Evolutionary conservation across 2,797 vertebrate genomes (phyloP), one percentile per base, ranked within the genome.

Genomic region (Merluccius polli): DNA sequence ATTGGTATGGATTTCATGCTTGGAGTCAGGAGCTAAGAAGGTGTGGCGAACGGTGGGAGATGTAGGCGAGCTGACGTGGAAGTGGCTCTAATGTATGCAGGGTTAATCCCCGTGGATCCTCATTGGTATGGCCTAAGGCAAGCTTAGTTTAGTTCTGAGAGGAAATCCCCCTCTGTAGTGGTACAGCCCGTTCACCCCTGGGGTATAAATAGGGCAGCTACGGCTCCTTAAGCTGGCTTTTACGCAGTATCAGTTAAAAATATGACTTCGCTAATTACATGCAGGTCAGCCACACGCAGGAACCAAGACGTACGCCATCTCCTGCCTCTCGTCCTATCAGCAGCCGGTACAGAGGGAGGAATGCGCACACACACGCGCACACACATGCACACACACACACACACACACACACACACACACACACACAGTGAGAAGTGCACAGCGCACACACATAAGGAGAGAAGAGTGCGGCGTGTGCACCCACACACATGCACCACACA

Each of bases 221-320:
- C 87, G 87, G 85, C 91, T 90, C 80, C 89, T 91, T 93, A 93
- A 94, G 90, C 87, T 92, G 91, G 88, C 91, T 93, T 93, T 94
- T 90, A 92, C 88, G 88, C 91, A 91, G 85, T 91, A 93, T 92
- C 89, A 89, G 91, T 93, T 93, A 93, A 93, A 94, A 93, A 93
- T 92, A 93, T 93, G 88, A 90, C 90, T 89, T 74, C 79, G 84
- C 90, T 93, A 91, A 93, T 92, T 92, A 89, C 86, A 88, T 78
- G 77, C 88, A 85, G 84, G 87, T 89, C 90, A 90, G 81, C 83
- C 82, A 88, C 88, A 88, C 87, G 87, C 88, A 86, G 91, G 83
- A 85, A 87, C 81, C 83, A 87, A 87, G 86, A 83, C 89, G 76
- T 84, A 79, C 80, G 81, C 67, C 85, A 38, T 76, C 79, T 81